Evolutionary conservation across 2,888 invertebrate species (phyloP).

Genomic region (Timandra comae): DNA sequence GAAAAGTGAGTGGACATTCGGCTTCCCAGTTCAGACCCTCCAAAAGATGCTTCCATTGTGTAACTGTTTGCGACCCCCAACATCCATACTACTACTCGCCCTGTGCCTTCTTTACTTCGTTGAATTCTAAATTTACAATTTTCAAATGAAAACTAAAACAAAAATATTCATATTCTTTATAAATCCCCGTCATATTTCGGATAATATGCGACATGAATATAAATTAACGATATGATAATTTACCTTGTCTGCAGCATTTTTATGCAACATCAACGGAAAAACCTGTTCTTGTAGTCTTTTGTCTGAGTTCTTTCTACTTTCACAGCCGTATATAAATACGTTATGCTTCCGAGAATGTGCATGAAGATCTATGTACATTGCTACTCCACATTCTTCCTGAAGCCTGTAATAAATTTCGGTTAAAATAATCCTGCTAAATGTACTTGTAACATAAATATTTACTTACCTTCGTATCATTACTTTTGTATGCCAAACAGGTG

Average conservation of each 20-base stretch:
- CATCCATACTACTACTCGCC: conserved; percentile 96
- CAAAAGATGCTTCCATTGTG: conserved; percentile 96
- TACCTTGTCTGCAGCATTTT: conserved; percentile 93
- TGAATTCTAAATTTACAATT: conserved; percentile 96
- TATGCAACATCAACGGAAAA: conserved; percentile 95
- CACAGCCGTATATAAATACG: conserved; percentile 97
- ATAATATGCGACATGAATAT: background rate
- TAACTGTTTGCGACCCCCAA: conserved; percentile 96
- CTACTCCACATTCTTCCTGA: conserved; percentile 92
- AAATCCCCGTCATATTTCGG: background rate
- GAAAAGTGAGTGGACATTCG: conserved; percentile 90
- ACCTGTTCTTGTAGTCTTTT: conserved; percentile 92
- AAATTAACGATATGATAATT: conserved; percentile 5
- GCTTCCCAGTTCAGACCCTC: conserved; percentile 90
- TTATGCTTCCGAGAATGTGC: conserved; percentile 97
- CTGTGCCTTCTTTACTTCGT: conserved; percentile 95
- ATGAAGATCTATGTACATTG: conserved; percentile 94
- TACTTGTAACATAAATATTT: background rate
- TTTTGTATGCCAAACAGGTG: conserved; percentile 96
- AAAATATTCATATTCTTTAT: background rate
- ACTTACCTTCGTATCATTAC: conserved; percentile 87
- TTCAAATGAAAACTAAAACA: conserved; percentile 91
- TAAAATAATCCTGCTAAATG: conserved; percentile 2
- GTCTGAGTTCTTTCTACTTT: conserved; percentile 86
- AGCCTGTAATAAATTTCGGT: conserved; percentile 70